Conservation (phyloP, 2,113 vertebrate species). For the Gallinago paraguaiae region DNA sequence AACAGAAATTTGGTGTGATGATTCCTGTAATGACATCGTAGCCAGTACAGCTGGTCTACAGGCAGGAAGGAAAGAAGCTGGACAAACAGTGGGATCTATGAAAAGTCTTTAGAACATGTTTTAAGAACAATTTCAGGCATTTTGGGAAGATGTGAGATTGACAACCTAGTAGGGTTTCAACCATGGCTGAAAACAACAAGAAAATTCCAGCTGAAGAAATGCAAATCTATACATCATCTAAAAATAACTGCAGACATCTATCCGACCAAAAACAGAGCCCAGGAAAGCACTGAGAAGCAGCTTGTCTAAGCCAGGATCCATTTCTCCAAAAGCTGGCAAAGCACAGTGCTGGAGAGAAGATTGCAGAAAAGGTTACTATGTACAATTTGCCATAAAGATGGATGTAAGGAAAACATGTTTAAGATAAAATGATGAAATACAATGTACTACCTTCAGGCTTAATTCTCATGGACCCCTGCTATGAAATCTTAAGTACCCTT, state of each 20-base stretch:
- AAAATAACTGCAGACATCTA: background rate
- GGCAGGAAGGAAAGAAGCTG: conserved; percentile 9
- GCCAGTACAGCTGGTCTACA: conserved; percentile 4
- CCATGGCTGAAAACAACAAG: background rate
- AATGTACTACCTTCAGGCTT: background rate
- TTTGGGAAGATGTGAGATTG: background rate
- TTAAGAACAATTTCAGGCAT: background rate
- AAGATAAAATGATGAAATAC: background rate
- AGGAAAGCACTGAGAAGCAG: background rate
- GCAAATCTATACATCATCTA: background rate
- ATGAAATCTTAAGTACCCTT: background rate
- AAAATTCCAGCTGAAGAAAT: background rate
- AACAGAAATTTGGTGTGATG: conserved; percentile 43
- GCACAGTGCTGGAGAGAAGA: background rate
- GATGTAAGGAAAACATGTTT: background rate
- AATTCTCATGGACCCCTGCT: background rate
- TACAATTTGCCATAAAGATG: background rate
- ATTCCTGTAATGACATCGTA: background rate
- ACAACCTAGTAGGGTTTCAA: background rate
- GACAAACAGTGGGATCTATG: background rate
- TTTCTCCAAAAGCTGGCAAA: background rate
- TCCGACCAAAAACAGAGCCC: background rate
- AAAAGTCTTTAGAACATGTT: background rate
- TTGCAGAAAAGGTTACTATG: background rate
- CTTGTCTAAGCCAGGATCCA: background rate